Percentiles rank a stretch among this genome's conserved stretches.
phyloP scores from a whole-genome alignment of 2,797 vertebrate species.

The Gymnopithys bicolor region DNA sequence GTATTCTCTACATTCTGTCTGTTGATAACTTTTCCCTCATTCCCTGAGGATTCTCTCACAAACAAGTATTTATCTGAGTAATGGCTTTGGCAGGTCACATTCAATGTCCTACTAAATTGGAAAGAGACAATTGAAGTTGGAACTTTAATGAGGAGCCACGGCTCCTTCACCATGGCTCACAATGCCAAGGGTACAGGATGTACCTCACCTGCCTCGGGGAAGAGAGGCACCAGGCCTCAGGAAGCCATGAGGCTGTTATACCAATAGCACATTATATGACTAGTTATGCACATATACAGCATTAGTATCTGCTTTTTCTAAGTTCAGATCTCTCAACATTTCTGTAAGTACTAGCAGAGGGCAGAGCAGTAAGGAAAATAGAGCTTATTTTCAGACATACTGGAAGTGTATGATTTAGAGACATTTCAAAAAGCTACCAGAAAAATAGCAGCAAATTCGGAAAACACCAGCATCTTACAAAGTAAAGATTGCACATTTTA shows the following conservation, averaged over 20 bases:
- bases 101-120: not conserved
- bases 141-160: rapidly evolving
- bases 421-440: not conserved
- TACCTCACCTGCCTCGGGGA: not conserved
- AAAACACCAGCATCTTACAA: not conserved
- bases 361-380: not conserved
- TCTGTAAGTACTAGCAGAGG: not conserved
- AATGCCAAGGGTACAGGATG: not conserved
- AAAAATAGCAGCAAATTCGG: not conserved
- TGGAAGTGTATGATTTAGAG: not conserved
- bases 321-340: not conserved
- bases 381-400: not conserved
- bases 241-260: not conserved
- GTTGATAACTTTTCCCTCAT: not conserved
- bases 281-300: not conserved
- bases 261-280: rapidly evolving
- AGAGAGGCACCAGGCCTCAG: not conserved
- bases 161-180: not conserved
- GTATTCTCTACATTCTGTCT: not conserved
- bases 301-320: not conserved
- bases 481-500: not conserved
- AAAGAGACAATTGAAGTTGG: not conserved
- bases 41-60: not conserved
- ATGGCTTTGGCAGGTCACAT: not conserved
- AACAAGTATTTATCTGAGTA: not conserved